phyloP scores from a whole-genome alignment of 2,113 vertebrate species.

The Falco punctatus region DNA sequence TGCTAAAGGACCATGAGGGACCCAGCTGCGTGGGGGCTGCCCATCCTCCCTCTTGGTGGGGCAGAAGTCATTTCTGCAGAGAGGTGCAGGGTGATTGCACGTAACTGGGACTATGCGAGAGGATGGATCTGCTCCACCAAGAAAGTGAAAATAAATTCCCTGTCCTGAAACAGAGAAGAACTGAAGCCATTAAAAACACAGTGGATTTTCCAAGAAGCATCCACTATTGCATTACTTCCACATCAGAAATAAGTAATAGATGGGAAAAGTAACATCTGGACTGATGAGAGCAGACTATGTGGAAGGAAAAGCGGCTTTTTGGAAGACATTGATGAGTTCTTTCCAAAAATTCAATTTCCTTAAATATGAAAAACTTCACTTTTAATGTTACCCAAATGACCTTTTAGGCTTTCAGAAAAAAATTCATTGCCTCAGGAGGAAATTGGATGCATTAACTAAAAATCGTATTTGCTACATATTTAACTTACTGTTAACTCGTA shows the following conservation, averaged over 20 bases:
- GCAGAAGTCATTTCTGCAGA: not conserved
- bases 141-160: not conserved
- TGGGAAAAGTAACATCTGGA: not conserved
- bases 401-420: not conserved
- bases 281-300: not conserved
- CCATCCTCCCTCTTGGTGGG: not conserved
- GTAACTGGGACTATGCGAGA: not conserved
- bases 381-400: not conserved
- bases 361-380: slow-evolving; percentile 2
- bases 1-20: not conserved
- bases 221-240: not conserved
- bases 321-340: not conserved
- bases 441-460: not conserved
- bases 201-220: not conserved
- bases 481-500: not conserved
- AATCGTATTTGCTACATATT: accelerated
- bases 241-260: not conserved
- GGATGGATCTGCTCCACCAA: not conserved
- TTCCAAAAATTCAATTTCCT: slow-evolving; percentile 45
- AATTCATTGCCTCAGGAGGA: not conserved
- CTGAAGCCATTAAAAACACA: not conserved
- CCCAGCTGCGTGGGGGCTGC: not conserved
- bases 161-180: not conserved
- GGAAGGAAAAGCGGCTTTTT: not conserved
- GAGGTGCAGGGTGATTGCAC: not conserved